Conservation (phyloP, 1,140 invertebrate genomes). For the Argopecten irradians region DNA sequence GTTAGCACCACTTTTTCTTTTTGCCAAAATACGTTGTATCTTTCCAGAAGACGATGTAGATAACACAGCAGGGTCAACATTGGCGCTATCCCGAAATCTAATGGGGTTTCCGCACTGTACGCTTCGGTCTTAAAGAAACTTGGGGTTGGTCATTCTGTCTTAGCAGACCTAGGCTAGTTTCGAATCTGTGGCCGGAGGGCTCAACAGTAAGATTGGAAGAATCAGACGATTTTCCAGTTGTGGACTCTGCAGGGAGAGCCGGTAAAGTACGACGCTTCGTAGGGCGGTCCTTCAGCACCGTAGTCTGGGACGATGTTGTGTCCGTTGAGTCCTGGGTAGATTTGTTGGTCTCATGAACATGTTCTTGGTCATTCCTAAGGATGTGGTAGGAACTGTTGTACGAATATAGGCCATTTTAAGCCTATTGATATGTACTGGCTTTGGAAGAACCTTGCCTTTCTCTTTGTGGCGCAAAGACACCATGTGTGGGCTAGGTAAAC, state of each 20-base stretch:
- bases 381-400: slow-evolving; percentile 3
- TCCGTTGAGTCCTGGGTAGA: background rate
- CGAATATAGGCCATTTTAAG: slow-evolving; percentile 31
- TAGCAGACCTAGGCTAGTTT: background rate
- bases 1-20: background rate
- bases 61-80: background rate
- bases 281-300: background rate
- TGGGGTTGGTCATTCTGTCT: background rate
- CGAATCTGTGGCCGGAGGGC: too few relatives aligned
- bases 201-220: too few relatives aligned
- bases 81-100: background rate
- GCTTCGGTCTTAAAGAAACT: background rate
- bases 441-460: background rate
- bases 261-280: too few relatives aligned
- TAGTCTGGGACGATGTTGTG: background rate
- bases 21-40: background rate
- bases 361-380: background rate
- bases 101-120: slow-evolving; percentile 33
- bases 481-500: background rate
- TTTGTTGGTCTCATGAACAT: background rate
- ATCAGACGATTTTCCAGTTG: background rate
- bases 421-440: background rate
- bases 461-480: background rate
- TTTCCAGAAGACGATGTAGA: background rate
- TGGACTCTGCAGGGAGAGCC: background rate